Evolutionary conservation across 2,888 invertebrate species (phyloP).

Genomic region (Catocala fraxini): DNA sequence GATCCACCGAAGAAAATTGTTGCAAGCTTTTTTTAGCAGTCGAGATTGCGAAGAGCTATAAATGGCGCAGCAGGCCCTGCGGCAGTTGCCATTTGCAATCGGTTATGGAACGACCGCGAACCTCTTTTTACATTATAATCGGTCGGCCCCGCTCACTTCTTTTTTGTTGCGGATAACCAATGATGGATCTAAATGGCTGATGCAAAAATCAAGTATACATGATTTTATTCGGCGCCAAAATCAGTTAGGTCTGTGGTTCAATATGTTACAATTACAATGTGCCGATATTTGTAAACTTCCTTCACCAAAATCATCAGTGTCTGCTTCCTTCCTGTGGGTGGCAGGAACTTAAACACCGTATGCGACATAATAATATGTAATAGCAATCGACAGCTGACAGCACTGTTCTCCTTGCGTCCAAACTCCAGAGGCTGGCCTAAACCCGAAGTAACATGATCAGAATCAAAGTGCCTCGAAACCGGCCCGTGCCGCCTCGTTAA

Average conservation of each 20-base stretch:
- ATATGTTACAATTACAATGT: background rate
- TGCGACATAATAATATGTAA: constrained; percentile 30
- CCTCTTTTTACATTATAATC: constrained; percentile 86
- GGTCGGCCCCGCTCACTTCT: constrained; percentile 74
- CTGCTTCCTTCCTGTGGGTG: constrained; percentile 53
- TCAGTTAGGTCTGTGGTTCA: constrained; percentile 1
- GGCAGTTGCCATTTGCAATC: constrained; percentile 87
- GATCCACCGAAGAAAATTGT: constrained; percentile 75
- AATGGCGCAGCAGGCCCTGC: constrained; percentile 79
- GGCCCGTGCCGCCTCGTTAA: constrained; percentile 79
- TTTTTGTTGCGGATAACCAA: constrained; percentile 74
- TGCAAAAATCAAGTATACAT: constrained; percentile 64
- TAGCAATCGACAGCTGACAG: constrained; percentile 44
- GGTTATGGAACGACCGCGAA: constrained; percentile 85
- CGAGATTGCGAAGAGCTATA: constrained; percentile 84
- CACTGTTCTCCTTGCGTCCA: constrained; percentile 42
- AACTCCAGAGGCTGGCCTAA: constrained; percentile 36
- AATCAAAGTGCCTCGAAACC: constrained; percentile 68
- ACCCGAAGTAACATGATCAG: constrained; percentile 46
- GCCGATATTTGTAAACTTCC: background rate
- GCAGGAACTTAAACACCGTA: constrained; percentile 15
- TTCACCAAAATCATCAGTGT: constrained; percentile 30
- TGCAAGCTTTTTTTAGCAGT: constrained; percentile 80
- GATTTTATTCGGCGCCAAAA: constrained; percentile 47
- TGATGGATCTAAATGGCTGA: constrained; percentile 69